These are phyloP conservation scores for Dorcus parallelipipedus DNA, from an alignment of 2,888 invertebrate species.

Conservation along the genomic window DNA sequence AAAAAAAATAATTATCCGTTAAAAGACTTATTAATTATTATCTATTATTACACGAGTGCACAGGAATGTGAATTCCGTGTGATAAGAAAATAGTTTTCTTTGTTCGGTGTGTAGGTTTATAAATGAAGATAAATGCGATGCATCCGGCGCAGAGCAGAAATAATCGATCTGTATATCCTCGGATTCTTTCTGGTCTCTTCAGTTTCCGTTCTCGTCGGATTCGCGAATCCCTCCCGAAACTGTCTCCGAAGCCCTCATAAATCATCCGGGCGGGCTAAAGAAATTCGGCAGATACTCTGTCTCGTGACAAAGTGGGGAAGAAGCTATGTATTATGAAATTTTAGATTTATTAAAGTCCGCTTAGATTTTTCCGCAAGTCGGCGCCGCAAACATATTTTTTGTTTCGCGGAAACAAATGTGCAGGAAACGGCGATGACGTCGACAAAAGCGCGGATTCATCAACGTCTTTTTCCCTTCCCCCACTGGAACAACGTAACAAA, in stretches of 20 bases:
- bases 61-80: no score
- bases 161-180: constrained; percentile 29
- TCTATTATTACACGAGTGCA: no score
- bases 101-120: no score
- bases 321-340: constrained; percentile 34
- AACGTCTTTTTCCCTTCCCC: no score
- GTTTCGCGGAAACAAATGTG: no score
- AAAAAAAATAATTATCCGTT: no score
- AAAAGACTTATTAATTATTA: no score
- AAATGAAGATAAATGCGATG: no score
- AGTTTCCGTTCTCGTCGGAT: constrained; percentile 34
- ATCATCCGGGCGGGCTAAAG: constrained; percentile 32
- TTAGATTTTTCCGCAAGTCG: constrained; percentile 22
- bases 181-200: constrained; percentile 28
- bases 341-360: constrained; percentile 35
- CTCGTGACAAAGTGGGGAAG: constrained; percentile 28
- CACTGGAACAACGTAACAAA: no score
- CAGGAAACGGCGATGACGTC: no score
- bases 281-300: constrained; percentile 32
- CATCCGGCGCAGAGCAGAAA: constrained; percentile 12
- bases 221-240: constrained; percentile 30
- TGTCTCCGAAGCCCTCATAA: constrained; percentile 33
- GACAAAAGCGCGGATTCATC: no score
- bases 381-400: neutral
- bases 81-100: no score